phyloP scores from a whole-genome alignment of 2,113 vertebrate genomes.

The Caretta caretta region DNA sequence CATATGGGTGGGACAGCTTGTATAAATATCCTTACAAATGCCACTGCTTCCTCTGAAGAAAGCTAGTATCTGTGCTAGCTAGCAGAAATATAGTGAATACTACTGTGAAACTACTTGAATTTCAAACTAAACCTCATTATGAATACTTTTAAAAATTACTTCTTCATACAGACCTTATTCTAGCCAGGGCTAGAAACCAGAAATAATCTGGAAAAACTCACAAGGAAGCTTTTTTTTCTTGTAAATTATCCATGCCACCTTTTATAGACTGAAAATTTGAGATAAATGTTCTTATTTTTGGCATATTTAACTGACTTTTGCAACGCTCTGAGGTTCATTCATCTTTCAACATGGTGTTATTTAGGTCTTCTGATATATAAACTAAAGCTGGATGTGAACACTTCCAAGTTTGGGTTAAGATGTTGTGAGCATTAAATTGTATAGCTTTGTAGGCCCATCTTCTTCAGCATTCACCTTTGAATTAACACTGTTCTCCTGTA shows the following conservation, averaged over 20 bases:
- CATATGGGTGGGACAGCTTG: background rate
- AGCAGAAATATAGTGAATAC: no score
- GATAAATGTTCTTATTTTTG: rapidly evolving
- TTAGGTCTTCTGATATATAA: background rate
- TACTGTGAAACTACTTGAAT: no score
- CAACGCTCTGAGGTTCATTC: background rate
- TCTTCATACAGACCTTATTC: no score
- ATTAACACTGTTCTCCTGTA: background rate
- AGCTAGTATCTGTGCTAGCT: no score
- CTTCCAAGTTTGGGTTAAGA: background rate
- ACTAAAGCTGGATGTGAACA: background rate
- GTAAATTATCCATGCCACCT: background rate
- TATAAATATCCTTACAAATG: no score
- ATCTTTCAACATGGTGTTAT: background rate
- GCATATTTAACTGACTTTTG: background rate
- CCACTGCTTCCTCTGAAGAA: no score
- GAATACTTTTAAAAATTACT: no score
- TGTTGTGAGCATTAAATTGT: background rate
- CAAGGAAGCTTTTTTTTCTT: rapidly evolving
- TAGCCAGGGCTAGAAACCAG: no score
- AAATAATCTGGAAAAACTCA: background rate
- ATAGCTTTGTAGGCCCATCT: background rate
- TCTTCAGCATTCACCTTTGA: background rate
- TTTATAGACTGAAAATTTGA: background rate
- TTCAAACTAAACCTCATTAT: no score